Conservation (phyloP, 2,113 vertebrate species). For the Diadophis punctatus region DNA sequence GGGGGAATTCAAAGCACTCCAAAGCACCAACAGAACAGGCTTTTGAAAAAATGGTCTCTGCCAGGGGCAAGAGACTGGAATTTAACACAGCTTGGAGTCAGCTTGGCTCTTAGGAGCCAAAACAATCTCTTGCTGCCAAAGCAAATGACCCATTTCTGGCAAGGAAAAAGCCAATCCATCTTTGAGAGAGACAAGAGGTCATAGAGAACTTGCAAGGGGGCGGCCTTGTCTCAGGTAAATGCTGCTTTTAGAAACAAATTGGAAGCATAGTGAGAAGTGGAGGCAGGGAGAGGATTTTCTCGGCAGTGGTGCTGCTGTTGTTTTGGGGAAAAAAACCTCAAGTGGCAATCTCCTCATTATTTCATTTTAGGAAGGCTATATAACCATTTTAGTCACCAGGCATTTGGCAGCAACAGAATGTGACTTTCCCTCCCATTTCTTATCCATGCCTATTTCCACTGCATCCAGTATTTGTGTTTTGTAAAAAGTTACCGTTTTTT, state of each 20-base stretch:
- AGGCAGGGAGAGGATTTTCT: background rate
- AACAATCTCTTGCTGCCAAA: constrained; percentile 12
- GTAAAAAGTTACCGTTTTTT: background rate
- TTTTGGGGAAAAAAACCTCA: background rate
- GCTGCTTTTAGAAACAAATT: background rate
- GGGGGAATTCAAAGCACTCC: constrained; percentile 49
- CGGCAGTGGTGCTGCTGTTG: background rate
- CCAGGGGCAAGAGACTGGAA: constrained; percentile 54
- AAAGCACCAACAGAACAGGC: constrained; percentile 28
- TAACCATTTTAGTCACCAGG: background rate
- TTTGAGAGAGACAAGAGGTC: background rate
- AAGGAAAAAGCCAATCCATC: background rate
- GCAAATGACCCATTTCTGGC: constrained; percentile 6
- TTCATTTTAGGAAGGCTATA: background rate
- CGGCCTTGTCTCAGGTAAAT: background rate
- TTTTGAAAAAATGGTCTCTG: constrained; percentile 10
- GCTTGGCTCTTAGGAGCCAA: background rate
- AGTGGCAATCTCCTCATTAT: background rate
- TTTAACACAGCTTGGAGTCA: constrained; percentile 45
- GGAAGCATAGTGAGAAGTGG: background rate
- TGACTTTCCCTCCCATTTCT: background rate
- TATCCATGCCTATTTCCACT: background rate
- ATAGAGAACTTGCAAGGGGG: background rate
- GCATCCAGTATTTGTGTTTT: background rate
- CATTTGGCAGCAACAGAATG: background rate